Evolutionary conservation across 2,888 invertebrate species (phyloP).

Genomic region (Troides helena): DNA sequence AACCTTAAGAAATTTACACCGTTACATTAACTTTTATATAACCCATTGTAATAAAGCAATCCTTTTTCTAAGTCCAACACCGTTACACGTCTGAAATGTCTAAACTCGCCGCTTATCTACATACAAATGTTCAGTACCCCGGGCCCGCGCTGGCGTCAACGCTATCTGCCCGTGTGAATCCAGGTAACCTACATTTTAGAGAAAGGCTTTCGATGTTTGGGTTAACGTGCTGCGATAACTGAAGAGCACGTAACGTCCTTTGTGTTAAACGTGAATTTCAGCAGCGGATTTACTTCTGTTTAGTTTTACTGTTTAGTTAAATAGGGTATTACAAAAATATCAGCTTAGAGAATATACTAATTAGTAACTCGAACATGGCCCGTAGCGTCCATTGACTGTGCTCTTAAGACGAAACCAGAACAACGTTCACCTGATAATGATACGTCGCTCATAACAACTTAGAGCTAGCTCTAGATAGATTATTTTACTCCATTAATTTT

Average conservation of each 20-base stretch:
- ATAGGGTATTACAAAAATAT: not conserved
- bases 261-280: constrained; percentile 13
- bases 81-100: constrained; percentile 20
- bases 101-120: constrained; percentile 24
- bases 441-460: too few species aligned
- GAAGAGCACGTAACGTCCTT: constrained; percentile 9
- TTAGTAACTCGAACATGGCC: too few species aligned
- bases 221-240: constrained; percentile 29
- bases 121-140: constrained; percentile 24
- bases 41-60: constrained; percentile 8
- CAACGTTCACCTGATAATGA: too few species aligned
- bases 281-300: not conserved
- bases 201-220: constrained; percentile 33
- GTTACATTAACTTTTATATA: constrained; percentile 13
- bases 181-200: constrained; percentile 30
- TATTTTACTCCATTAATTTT: too few species aligned
- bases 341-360: too few species aligned
- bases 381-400: too few species aligned
- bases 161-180: constrained; percentile 24
- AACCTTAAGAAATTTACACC: too few species aligned
- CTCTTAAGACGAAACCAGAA: too few species aligned
- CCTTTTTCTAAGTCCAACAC: constrained; percentile 16
- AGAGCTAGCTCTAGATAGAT: too few species aligned
- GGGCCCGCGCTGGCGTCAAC: constrained; percentile 22
- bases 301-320: not conserved